phyloP scores from a whole-genome alignment of 2,888 invertebrate genomes.

The Mactromeris polynyma region DNA sequence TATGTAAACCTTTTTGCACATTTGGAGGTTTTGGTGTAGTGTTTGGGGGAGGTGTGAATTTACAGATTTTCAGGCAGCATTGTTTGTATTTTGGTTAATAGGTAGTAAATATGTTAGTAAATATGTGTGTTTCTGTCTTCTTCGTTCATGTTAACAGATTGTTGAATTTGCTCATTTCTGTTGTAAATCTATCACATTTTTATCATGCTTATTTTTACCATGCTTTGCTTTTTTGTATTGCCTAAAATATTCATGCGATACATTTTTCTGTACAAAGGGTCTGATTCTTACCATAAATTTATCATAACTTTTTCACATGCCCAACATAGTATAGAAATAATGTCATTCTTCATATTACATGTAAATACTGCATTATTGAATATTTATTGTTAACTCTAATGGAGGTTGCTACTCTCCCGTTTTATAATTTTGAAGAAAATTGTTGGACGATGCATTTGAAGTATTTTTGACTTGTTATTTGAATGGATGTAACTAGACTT shows the following conservation, averaged over 20 bases:
- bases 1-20: constrained; percentile 13
- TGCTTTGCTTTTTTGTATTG: background rate
- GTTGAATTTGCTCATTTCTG: constrained; percentile 45
- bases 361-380: constrained; percentile 33
- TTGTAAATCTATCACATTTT: constrained; percentile 37
- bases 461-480: background rate
- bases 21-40: background rate
- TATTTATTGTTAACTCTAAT: constrained; percentile 28
- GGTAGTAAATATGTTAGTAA: constrained; percentile 21
- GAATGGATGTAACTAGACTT: background rate
- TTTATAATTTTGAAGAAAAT: background rate
- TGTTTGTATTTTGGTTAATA: constrained; percentile 38
- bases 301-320: background rate
- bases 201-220: constrained; percentile 25
- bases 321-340: background rate
- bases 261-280: constrained; percentile 7
- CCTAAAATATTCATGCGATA: background rate
- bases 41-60: constrained; percentile 6
- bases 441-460: background rate
- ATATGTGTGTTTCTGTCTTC: constrained; percentile 25
- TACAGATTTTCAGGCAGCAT: constrained; percentile 50
- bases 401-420: background rate
- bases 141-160: constrained; percentile 12
- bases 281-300: background rate
- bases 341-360: constrained; percentile 19